Evolutionary conservation across 2,888 invertebrate genomes (phyloP).

Genomic region (Limnephilus auricula): DNA sequence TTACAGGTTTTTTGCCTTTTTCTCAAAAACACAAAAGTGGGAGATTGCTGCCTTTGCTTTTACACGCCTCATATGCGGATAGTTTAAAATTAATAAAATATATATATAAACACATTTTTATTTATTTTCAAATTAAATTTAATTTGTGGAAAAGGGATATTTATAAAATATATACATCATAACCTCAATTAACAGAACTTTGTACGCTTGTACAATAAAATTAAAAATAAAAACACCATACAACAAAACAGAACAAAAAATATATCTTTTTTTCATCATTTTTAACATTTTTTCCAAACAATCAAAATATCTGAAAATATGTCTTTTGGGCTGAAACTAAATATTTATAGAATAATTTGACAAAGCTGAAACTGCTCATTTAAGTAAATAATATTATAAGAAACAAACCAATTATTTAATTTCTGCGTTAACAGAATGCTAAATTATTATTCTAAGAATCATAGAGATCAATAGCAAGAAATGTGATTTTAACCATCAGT

Average conservation of each 20-base stretch:
- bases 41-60: too few relatives aligned
- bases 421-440: neutral
- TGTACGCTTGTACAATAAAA: constrained; percentile 7
- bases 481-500: neutral
- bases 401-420: neutral
- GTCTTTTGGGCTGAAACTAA: neutral
- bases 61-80: too few relatives aligned
- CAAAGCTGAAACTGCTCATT: neutral
- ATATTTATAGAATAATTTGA: neutral
- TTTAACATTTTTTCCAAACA: neutral
- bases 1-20: too few relatives aligned
- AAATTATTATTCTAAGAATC: neutral
- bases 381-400: neutral
- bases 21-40: too few relatives aligned
- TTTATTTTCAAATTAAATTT: constrained; percentile 31
- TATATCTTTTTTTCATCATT: neutral
- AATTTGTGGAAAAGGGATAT: constrained; percentile 12
- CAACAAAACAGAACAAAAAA: constrained; percentile 33
- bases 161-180: constrained; percentile 9
- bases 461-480: constrained; percentile 15
- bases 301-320: neutral
- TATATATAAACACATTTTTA: neutral
- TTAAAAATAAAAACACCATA: constrained; percentile 6
- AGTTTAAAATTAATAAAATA: neutral
- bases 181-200: constrained; percentile 9